phyloP scores from a whole-genome alignment of 2,888 invertebrate genomes.

The Portevinia maculata region DNA sequence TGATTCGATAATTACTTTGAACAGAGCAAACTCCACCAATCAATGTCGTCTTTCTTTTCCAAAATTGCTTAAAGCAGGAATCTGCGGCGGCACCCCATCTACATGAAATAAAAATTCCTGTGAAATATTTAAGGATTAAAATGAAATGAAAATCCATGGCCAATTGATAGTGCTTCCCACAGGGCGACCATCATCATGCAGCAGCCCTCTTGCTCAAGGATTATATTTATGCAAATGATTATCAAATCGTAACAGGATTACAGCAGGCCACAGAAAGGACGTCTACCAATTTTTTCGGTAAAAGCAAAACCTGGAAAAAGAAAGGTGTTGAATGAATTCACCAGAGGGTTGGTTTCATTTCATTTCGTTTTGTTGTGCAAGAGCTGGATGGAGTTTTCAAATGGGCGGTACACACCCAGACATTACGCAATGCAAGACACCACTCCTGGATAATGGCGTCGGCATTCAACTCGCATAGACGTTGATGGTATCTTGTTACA shows the following conservation, averaged over 20 bases:
- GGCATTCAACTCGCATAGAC: neutral
- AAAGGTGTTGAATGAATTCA: constrained; percentile 5
- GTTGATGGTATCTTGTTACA: constrained; percentile 44
- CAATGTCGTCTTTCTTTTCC: constrained; percentile 37
- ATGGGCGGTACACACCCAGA: constrained; percentile 38
- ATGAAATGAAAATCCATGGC: neutral
- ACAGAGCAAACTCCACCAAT: neutral
- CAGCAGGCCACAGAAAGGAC: constrained; percentile 73
- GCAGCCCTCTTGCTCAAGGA: constrained; percentile 4
- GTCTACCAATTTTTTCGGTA: constrained; percentile 6
- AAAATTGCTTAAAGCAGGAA: constrained; percentile 7
- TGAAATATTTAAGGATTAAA: neutral
- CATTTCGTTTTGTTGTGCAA: neutral
- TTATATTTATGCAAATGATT: constrained; percentile 81
- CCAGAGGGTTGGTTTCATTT: constrained; percentile 43
- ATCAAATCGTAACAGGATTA: constrained; percentile 79
- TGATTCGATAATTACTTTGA: constrained; percentile 10
- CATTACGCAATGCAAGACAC: constrained; percentile 4
- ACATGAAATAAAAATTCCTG: neutral
- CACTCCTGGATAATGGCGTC: neutral
- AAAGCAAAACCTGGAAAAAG: constrained; percentile 13
- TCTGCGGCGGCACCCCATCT: neutral
- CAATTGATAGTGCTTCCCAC: neutral
- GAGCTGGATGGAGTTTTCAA: constrained; percentile 13
- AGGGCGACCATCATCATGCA: constrained; percentile 1